A percentile compares a stretch with the other conserved stretches of the same genome.
Evolutionary conservation across 2,888 invertebrate species (phyloP).

Genomic region (Anoplius nigerrimus): DNA sequence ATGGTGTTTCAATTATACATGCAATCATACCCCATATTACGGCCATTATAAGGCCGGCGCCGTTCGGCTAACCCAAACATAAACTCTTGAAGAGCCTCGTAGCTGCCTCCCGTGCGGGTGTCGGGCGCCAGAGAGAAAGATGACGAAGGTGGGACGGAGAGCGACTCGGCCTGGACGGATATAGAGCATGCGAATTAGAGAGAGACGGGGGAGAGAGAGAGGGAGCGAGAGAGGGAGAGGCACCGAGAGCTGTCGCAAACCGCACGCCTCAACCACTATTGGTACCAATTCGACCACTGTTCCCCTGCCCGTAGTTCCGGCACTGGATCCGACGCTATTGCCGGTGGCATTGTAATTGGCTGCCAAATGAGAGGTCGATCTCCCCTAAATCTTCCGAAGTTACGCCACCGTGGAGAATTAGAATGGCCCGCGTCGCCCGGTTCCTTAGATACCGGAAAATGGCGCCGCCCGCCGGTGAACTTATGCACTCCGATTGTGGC

Average conservation of each 20-base stretch:
- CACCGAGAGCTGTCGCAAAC: constrained; percentile 49
- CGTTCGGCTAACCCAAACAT: constrained; percentile 34
- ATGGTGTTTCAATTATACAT: constrained; percentile 66
- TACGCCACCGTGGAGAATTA: constrained; percentile 45
- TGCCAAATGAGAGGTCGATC: constrained; percentile 67
- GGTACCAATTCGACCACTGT: constrained; percentile 56
- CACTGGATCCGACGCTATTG: constrained; percentile 55
- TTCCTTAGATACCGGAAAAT: constrained; percentile 37
- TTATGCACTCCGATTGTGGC: no score
- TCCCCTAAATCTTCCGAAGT: constrained; percentile 65
- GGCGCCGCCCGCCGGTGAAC: constrained; percentile 2
- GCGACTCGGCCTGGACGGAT: constrained; percentile 10
- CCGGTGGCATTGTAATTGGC: constrained; percentile 68
- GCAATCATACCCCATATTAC: constrained; percentile 61
- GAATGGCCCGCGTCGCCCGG: constrained; percentile 30
- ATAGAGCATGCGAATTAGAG: constrained; percentile 4
- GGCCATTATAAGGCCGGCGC: constrained; percentile 37
- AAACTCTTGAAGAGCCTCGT: constrained; percentile 40
- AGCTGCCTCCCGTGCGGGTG: neutral
- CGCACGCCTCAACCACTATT: constrained; percentile 52
- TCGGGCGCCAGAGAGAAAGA: constrained; percentile 15
- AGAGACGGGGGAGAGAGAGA: neutral
- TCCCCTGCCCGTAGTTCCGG: constrained; percentile 52
- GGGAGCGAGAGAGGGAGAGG: constrained; percentile 19
- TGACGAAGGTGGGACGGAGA: neutral